phyloP scores from a whole-genome alignment of 2,888 invertebrate species.

The Brachyptera putata region DNA sequence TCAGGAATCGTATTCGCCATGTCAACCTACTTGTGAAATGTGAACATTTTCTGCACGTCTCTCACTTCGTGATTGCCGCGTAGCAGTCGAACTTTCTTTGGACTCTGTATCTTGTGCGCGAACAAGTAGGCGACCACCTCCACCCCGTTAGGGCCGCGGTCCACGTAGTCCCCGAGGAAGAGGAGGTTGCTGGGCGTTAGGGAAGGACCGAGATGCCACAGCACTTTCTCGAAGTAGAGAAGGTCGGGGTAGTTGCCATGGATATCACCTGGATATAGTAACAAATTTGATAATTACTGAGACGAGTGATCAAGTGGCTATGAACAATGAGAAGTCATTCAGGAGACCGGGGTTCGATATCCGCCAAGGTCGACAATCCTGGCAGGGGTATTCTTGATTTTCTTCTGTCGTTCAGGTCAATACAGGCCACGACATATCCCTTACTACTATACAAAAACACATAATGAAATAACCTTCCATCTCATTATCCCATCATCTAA shows the following conservation, averaged over 20 bases:
- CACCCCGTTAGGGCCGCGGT: constrained; percentile 62
- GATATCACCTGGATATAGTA: constrained; percentile 56
- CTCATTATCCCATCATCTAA: no score
- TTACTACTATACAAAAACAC: no score
- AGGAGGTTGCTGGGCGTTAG: constrained; percentile 61
- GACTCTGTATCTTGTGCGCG: constrained; percentile 64
- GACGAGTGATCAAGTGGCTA: no score
- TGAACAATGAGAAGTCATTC: no score
- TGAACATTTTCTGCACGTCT: constrained; percentile 67
- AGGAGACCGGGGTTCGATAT: no score
- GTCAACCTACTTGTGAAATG: constrained; percentile 54
- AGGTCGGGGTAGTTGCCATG: constrained; percentile 70
- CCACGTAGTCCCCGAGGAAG: constrained; percentile 75
- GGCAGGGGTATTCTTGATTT: no score
- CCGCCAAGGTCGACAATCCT: no score
- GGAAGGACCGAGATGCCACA: constrained; percentile 65
- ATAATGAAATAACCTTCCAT: no score
- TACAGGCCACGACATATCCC: no score
- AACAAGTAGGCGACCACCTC: constrained; percentile 68
- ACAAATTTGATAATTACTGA: no score
- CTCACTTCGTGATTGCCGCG: constrained; percentile 75
- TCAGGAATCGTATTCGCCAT: no score
- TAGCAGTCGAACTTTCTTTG: constrained; percentile 58
- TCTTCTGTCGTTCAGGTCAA: no score
- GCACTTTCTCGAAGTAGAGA: constrained; percentile 60